Base-by-base conservation (phyloP, 2,113 vertebrate genomes). In the Hypomesus transpacificus region DNA sequence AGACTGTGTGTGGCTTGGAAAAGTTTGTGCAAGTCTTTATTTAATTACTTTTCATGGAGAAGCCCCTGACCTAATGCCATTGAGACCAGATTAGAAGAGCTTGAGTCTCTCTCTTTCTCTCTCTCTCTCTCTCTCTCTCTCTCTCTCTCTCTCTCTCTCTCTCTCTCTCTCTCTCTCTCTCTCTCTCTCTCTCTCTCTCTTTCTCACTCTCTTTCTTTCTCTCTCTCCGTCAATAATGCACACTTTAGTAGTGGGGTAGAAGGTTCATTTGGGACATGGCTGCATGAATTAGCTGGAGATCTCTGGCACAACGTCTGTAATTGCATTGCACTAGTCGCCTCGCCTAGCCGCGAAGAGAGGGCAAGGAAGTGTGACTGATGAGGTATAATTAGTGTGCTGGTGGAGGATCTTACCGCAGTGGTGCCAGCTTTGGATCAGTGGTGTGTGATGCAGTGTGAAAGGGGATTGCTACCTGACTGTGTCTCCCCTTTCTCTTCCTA, bases 381-480 rank as follows among this genome's bases (percentile, higher is more conserved):
- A 79, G 71, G 77, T 79, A 81, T 79, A 77, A 84, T 81, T 81
- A 77, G 69, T 70, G 66, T 70, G 74, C 68, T 68, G 61, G 64
- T 70, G 69, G 57, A 63, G 69, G 66, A 60, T 73, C 58, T 68
- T 74, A 24, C 59, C 51, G 24, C 46, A 16, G 22, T 50, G 62
- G 34, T 74, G 70, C 73, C 53, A 53, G 65, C 17, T 39, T 54
- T 14, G 60, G 73, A 82, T 76, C 78, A 80, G 73, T 64, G 66
- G 58, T 70, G 53, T 57, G 63, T 83, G 80, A 85, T 85, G 76
- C 74, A 71, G 68, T 82, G 78, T 81, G 76, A 82, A 75, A 82
- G 78, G 69, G 68, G 63, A 71, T 81, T 66, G 76, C 76, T 79
- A 82, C 74, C 71, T 81, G 70, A 69, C 72, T 79, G 71, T 24